phyloP scores from a whole-genome alignment of 2,113 vertebrate species.

The Neodontobutis hainanensis region DNA sequence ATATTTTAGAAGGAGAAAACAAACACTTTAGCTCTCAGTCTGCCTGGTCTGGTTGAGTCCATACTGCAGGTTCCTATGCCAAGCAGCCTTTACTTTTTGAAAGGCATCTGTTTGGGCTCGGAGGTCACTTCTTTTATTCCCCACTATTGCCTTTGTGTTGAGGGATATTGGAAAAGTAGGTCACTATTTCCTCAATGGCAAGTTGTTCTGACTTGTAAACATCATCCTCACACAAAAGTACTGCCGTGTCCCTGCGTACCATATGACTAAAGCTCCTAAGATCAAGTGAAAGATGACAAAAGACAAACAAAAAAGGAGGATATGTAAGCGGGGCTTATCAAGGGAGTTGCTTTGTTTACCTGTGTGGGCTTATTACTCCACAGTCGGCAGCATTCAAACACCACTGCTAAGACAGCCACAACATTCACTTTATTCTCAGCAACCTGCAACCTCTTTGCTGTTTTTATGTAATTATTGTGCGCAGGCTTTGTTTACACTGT shows the following conservation, averaged over 20 bases:
- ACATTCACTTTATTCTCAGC: constrained; percentile 37
- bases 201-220: constrained; percentile 24
- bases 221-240: constrained; percentile 54
- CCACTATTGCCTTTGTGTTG: background rate
- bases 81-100: constrained; percentile 1
- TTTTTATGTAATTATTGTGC: constrained; percentile 66
- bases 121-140: background rate
- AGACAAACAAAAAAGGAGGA: constrained; percentile 44
- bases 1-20: no score
- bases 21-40: background rate
- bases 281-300: constrained; percentile 66
- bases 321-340: constrained; percentile 49
- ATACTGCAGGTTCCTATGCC: background rate
- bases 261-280: constrained; percentile 50
- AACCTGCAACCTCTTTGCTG: constrained; percentile 30
- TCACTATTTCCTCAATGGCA: constrained; percentile 48
- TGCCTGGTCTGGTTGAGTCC: background rate
- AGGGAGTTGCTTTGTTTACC: constrained; percentile 69
- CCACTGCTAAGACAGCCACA: constrained; percentile 34
- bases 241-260: constrained; percentile 23
- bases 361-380: constrained; percentile 64
- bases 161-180: constrained; percentile 47
- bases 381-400: constrained; percentile 17
- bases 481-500: constrained; percentile 59
- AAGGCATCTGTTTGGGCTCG: background rate